Base-by-base conservation (phyloP, 2,113 vertebrate species). In the Myotis lucifugus region DNA sequence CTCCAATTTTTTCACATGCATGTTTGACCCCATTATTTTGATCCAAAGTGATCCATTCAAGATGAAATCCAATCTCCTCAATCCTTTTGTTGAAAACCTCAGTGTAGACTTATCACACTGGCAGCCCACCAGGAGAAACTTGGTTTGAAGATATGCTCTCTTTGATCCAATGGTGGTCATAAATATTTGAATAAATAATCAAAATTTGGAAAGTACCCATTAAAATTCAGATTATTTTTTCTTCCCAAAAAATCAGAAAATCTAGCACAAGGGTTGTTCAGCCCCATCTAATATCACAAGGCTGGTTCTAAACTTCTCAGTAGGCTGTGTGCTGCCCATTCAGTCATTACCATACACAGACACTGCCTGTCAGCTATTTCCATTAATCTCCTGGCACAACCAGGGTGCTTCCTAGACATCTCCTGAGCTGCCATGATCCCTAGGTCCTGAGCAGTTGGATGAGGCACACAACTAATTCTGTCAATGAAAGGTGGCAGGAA, bases 1-100 rank as follows among this genome's bases (percentile, higher is more conserved):
- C 2, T 32, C 8, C 1, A 15, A 50, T 21, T 50, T 32, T 10
- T 10, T 10, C 4, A 10, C 13, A 0, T 6, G 25, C 4, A 13
- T 4, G 56, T 37, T 37, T 4, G 52, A 25, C 14, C 7, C 52
- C 37, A 15, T 17, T 19, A 13, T 29, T 21, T 19, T 61, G 40
- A 42, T 34, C 13, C 9, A 6, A 88, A 50, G 21, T 3, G 32
- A 5, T 18, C 18, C 32, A 14, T 27, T 46, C 1, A 23, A 17
- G 34, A 18, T 18, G 34, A 87, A 61, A 37, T 32, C 52, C 19
- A 17, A 5, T 19, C 8, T 27, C 10, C 32, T 69, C 61, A 25
- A 8, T 6, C 29, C 3, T 21, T 48, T 50, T 32, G 52, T 19
- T 27, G 8, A 23, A 17, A 25, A 34, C 1, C 21, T 50, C 42